Conservation (phyloP, 2,888 invertebrate species). For the Eurois occulta region DNA sequence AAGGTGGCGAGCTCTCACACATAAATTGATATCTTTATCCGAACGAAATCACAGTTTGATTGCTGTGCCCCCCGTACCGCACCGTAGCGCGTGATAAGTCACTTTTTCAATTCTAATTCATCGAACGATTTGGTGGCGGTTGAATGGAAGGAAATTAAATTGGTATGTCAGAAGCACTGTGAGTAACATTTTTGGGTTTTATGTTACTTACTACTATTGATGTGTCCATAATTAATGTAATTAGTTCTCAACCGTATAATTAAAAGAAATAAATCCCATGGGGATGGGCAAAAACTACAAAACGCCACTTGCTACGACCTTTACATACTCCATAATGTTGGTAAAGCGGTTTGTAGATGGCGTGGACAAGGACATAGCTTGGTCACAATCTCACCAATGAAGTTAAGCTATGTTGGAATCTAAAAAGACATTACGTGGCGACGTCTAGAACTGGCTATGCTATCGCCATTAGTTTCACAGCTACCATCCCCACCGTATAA, state of each 20-base stretch:
- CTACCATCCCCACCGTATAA: background rate
- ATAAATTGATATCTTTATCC: background rate
- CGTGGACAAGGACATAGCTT: background rate
- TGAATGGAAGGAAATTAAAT: background rate
- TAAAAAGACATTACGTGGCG: background rate
- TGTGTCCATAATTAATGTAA: background rate
- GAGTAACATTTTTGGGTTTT: too few species aligned
- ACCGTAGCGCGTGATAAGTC: background rate
- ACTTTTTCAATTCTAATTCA: background rate
- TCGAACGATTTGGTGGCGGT: background rate
- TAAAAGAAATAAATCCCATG: background rate
- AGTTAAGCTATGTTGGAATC: background rate
- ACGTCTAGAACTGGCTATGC: background rate
- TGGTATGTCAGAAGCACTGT: background rate
- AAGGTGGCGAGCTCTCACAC: background rate
- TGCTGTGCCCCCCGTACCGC: background rate
- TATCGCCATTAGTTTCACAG: background rate
- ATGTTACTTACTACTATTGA: background rate
- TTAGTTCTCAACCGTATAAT: background rate
- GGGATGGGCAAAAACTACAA: background rate
- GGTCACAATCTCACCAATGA: background rate
- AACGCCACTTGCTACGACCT: background rate
- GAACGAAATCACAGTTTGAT: background rate
- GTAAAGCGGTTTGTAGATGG: background rate
- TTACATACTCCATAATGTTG: background rate